Evolutionary conservation across 2,888 invertebrate genomes (phyloP).

Genomic region (Diadegma fenestrale): DNA sequence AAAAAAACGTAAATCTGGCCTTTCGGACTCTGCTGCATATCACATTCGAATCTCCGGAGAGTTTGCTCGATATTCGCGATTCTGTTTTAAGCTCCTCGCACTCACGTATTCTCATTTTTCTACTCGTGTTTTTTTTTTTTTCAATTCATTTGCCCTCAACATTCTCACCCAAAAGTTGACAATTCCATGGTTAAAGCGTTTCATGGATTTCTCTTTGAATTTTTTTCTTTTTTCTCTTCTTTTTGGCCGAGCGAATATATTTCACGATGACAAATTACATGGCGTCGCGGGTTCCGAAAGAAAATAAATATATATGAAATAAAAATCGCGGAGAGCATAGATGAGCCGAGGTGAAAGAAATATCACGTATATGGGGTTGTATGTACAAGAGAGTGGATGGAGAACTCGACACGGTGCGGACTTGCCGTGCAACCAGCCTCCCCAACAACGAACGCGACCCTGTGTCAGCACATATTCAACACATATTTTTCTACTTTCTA

Average conservation of each 20-base stretch:
- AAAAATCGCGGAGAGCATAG: slow-evolving; percentile 33
- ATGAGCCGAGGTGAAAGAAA: slow-evolving; percentile 51
- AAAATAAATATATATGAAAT: slow-evolving; percentile 73
- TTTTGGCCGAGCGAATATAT: slow-evolving; percentile 73
- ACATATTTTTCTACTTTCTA: slow-evolving; percentile 7
- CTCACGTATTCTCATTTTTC: not conserved
- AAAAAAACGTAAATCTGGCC: not conserved
- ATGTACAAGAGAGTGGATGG: slow-evolving; percentile 23
- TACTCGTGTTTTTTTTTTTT: not conserved
- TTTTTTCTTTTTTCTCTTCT: slow-evolving; percentile 46
- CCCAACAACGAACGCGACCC: slow-evolving; percentile 40
- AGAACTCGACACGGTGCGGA: slow-evolving; percentile 56
- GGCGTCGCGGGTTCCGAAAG: slow-evolving; percentile 66
- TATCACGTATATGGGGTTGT: slow-evolving; percentile 19
- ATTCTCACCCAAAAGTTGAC: too few species aligned
- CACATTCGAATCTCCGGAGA: not conserved
- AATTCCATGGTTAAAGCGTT: not conserved
- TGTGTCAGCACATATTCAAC: slow-evolving; percentile 50
- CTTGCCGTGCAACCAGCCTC: slow-evolving; percentile 50
- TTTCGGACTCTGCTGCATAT: not conserved
- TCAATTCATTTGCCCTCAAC: not conserved
- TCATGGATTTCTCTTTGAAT: too few species aligned
- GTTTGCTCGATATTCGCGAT: not conserved
- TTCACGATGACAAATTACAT: slow-evolving; percentile 80
- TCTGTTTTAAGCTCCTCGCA: not conserved